Evolutionary conservation across 2,113 vertebrate species (phyloP).

Genomic region (Grammomys surdaster): DNA sequence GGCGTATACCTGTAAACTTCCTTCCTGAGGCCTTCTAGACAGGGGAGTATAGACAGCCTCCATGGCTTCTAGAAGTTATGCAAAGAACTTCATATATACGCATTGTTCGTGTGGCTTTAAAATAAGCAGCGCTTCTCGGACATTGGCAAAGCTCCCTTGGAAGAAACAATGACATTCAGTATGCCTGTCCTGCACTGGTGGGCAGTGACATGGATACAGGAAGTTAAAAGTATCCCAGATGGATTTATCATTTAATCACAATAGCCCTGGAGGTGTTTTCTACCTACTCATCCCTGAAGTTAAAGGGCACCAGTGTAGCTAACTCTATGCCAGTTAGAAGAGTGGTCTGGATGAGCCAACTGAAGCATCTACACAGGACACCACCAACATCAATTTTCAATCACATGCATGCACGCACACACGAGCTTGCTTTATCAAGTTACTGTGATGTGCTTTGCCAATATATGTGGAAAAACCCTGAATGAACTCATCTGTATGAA

Average conservation of each 20-base stretch:
- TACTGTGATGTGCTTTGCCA: neutral
- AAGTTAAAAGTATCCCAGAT: neutral
- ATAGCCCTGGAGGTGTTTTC: neutral
- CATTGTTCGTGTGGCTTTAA: neutral
- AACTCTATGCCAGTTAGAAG: neutral
- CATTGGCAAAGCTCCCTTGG: neutral
- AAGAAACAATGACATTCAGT: neutral
- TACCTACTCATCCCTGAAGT: neutral
- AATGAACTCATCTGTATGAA: neutral
- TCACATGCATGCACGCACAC: neutral
- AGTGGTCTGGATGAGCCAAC: neutral
- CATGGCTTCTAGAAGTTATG: neutral
- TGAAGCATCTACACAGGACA: neutral
- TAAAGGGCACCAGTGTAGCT: neutral
- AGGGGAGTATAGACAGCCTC: no score
- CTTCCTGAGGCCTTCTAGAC: neutral
- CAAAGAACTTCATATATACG: rapidly evolving
- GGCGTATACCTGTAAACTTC: neutral
- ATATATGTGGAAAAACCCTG: neutral
- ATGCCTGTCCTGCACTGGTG: neutral
- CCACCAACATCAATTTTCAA: neutral
- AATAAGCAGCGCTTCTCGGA: neutral
- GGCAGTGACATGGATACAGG: neutral
- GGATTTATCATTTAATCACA: neutral
- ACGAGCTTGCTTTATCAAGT: neutral